phyloP scores from a whole-genome alignment of 2,888 invertebrate species.

The Cantharis nigra region DNA sequence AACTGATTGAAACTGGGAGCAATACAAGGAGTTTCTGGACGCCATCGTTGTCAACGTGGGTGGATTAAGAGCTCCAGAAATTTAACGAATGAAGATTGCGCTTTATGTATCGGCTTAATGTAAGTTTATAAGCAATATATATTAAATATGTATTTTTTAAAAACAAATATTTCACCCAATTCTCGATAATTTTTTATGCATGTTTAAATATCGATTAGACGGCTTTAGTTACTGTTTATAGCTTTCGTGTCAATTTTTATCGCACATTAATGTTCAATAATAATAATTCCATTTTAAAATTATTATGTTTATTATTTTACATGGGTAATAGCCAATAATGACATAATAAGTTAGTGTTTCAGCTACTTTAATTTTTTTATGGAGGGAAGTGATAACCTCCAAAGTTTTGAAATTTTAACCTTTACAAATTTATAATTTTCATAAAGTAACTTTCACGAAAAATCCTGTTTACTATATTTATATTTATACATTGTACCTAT shows the following conservation, averaged over 20 bases:
- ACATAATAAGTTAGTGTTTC: neutral
- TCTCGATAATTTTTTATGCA: neutral
- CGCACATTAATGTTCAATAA: neutral
- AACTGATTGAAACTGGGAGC: slow-evolving; percentile 10
- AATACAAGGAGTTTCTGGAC: slow-evolving; percentile 6
- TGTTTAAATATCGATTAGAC: neutral
- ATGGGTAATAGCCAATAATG: neutral
- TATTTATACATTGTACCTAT: neutral
- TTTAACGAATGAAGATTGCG: slow-evolving; percentile 12
- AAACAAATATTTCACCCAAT: neutral
- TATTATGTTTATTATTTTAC: neutral
- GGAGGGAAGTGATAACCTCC: neutral
- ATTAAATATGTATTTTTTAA: neutral
- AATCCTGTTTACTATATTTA: neutral
- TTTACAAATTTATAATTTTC: neutral
- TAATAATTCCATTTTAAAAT: neutral
- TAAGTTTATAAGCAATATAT: neutral
- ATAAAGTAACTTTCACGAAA: neutral
- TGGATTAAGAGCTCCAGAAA: slow-evolving; percentile 1
- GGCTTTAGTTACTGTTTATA: neutral
- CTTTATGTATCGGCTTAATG: slow-evolving; percentile 11
- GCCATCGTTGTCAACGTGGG: slow-evolving; percentile 8
- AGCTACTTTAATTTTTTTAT: neutral
- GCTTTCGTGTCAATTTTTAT: neutral
- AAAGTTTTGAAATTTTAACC: neutral